Evolutionary conservation across 2,113 vertebrate genomes (phyloP), one percentile per base, ranked within the genome.

Genomic region (Apodemus sylvaticus): DNA sequence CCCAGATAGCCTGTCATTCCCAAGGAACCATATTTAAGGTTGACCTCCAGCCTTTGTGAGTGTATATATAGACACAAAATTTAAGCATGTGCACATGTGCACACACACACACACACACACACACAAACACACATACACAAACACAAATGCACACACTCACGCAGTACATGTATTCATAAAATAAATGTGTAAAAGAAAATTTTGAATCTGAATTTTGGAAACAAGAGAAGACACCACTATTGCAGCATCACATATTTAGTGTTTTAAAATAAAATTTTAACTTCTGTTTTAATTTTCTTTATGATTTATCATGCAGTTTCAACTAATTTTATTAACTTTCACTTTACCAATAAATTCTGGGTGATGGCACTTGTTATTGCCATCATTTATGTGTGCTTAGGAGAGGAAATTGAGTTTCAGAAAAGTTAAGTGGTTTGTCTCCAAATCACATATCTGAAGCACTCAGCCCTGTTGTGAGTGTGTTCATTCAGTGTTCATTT

Each of bases 331-430:
- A 48, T 79, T 51, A 48, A 79, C 87, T 90, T 89, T 92, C 11
- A 93, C 90, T 87, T 90, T 83, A 82, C 95, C 6, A 31, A n/a
- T 48, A n/a, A 87, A 58, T 68, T 82, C 45, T 95, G 53, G 26
- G 9, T 86, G 42, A 81, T 89, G 1, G 20, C 22, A 74, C 36
- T 58, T 81, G 34, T 81, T 86, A 48, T 70, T 83, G 31, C 73
- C 26, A 39, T 89, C 31, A 71, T 83, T 48, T 48, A 86, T 19
- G 12, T 89, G 7, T 82, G 92, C 71, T 74, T 45, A 53, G 3
- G 48, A 71, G 48, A 93, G n/a, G 45, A 83, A 88, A 79, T 6
- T 53, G 39, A 77, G 29, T 9, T 55, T 89, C 22, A 70, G 39
- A 74, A 94, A 89, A 79, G 55, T 68, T 71, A 89, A 76, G 19